Base-by-base conservation (phyloP, 2,888 invertebrate species). In the Blastobasis lacticolella region DNA sequence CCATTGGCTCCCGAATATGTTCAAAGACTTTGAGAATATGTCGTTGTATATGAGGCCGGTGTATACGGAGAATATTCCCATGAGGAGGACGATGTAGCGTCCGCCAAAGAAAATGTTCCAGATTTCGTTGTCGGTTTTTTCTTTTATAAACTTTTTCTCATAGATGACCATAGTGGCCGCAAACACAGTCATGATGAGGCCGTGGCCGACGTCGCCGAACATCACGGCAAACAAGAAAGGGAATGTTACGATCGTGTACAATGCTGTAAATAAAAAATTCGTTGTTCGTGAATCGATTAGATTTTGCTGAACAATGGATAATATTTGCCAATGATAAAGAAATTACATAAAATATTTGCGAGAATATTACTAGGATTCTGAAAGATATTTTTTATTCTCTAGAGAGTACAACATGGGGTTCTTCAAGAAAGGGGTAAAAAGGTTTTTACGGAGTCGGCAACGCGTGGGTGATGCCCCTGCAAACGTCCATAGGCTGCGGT, bases 141-240 rank as follows among this genome's bases (percentile, higher is more conserved):
- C 75, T 61, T 86, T 85, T 10, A 77, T 57, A 46, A 94, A 80
- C 54, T 78, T 87, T 60, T 91, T 91, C 70, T 94, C 94, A 60
- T 80, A 88, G 48, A 92, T 66, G 51, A 93, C 90, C 78, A 94
- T 88, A 77, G 90, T 90, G 9, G 90, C 80, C 5, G 90, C 92
- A 67, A 92, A 92, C 47, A 89, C 65, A 5, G 92, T 86, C 91
- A 94, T 91, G 54, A 94, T 83, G 23, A 92, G 60, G 0, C 93
- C 94, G 70, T 94, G 94, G 36, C 94, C 94, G 61, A 91, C 85
- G 78, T 94, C 94, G 36, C 94, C 94, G 75, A 94, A 94, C 94
- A 94, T 94, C 56, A 94, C 91, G 56, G 93, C 93, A 78, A 94
- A 94, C 52, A 94, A 85, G 78, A 94, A 94, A 43, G 94, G 94